These are phyloP conservation scores for Xestia c-nigrum DNA, from an alignment of 2,888 invertebrate genomes.

Conservation along the genomic window DNA sequence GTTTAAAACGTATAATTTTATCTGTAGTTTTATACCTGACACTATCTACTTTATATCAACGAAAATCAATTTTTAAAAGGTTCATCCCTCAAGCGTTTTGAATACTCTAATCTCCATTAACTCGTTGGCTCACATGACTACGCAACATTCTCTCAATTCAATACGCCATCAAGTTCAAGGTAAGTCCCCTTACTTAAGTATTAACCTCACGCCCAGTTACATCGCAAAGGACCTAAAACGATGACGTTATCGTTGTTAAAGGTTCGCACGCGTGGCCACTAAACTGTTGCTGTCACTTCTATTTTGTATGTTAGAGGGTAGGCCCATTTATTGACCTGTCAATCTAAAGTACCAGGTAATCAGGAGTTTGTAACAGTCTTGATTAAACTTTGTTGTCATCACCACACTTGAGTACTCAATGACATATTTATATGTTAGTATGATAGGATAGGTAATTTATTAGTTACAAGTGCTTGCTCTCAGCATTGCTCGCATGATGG, in stretches of 20 bases:
- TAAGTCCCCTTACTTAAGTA: slow-evolving; percentile 8
- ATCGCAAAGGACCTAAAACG: background rate
- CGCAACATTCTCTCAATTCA: slow-evolving; percentile 4
- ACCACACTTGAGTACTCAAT: background rate
- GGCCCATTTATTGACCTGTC: background rate
- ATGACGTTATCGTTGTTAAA: slow-evolving; percentile 20
- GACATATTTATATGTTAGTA: background rate
- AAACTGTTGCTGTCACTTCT: slow-evolving; percentile 8
- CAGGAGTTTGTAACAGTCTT: background rate
- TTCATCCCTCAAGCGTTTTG: background rate
- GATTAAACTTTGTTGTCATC: background rate
- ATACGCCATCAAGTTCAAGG: slow-evolving; percentile 16
- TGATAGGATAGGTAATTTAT: background rate
- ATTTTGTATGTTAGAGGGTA: background rate
- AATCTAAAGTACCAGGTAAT: background rate
- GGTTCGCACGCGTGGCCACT: background rate
- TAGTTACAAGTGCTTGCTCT: background rate
- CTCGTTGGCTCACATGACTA: slow-evolving; percentile 13
- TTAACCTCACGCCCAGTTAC: slow-evolving; percentile 20
- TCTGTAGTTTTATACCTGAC: background rate
- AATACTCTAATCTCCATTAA: background rate
- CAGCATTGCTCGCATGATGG: background rate
- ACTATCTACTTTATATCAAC: background rate
- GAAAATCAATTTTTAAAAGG: background rate
- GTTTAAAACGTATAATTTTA: background rate